phyloP scores from a whole-genome alignment of 2,888 invertebrate genomes.

The Lithophane ornitopus region DNA sequence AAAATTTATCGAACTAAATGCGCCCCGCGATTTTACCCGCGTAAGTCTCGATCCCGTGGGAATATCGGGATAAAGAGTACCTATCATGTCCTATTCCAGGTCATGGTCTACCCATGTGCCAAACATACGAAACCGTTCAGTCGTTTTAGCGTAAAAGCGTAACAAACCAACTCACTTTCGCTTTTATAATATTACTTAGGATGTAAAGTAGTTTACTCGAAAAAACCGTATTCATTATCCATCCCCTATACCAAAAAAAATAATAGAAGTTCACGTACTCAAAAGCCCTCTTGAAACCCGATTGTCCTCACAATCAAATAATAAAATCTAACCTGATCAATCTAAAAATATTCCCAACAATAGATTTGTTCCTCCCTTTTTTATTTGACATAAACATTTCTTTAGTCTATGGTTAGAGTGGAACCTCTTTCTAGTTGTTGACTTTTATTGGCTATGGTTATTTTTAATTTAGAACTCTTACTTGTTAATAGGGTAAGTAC shows the following conservation, averaged over 20 bases:
- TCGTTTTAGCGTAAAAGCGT: no score
- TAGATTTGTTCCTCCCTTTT: slow-evolving; percentile 28
- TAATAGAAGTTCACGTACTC: slow-evolving; percentile 22
- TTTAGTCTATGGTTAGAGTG: slow-evolving; percentile 43
- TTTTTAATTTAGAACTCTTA: not conserved
- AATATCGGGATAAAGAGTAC: no score
- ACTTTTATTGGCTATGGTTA: slow-evolving; percentile 35
- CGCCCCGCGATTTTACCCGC: no score
- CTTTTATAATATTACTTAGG: no score
- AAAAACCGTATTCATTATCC: not conserved
- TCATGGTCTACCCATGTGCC: no score
- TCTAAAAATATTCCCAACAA: slow-evolving; percentile 61
- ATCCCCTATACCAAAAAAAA: slow-evolving; percentile 1
- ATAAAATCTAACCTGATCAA: slow-evolving; percentile 57
- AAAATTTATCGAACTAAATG: no score
- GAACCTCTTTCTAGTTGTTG: slow-evolving; percentile 19
- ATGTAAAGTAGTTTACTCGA: not conserved
- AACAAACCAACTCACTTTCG: no score
- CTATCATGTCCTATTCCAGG: no score
- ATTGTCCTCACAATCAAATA: slow-evolving; percentile 62
- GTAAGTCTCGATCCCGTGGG: no score
- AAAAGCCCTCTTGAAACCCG: slow-evolving; percentile 24
- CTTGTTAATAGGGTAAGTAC: not conserved
- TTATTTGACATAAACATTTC: slow-evolving; percentile 46
- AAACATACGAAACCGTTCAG: no score